Percentiles rank a stretch among this genome's conserved stretches.
phyloP scores from a whole-genome alignment of 2,797 vertebrate genomes.

The Gymnoscopelus microlampas region DNA sequence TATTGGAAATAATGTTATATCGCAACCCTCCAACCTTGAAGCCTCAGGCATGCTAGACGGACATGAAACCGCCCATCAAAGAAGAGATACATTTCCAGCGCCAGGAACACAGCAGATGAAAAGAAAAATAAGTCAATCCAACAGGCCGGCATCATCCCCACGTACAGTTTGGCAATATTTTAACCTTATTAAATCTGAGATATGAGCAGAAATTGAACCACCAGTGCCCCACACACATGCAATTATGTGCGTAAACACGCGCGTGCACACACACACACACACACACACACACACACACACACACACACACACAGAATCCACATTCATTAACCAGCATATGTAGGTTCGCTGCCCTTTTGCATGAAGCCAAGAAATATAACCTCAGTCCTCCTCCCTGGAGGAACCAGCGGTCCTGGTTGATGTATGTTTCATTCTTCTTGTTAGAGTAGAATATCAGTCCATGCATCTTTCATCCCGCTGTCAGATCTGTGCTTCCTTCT shows the following conservation, averaged over 20 bases:
- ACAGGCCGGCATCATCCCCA: background rate
- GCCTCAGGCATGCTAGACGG: background rate
- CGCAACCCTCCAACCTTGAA: no score
- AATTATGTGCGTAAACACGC: no score
- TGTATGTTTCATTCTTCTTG: background rate
- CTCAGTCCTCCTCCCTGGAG: background rate
- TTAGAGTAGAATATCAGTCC: background rate
- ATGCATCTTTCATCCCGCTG: conserved; percentile 9
- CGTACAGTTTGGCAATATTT: background rate
- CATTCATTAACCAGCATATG: conserved; percentile 10
- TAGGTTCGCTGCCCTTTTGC: background rate
- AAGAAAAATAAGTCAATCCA: background rate
- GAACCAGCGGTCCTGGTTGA: no score
- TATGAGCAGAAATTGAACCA: conserved; percentile 1
- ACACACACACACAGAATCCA: background rate
- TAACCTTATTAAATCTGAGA: conserved; percentile 5
- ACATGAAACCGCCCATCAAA: background rate
- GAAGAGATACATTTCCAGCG: no score
- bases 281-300: no score
- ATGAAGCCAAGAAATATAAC: background rate
- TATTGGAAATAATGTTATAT: no score
- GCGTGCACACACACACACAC: no score
- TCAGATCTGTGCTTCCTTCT: background rate
- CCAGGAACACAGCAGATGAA: background rate
- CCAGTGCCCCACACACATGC: background rate